Conservation (phyloP, 2,113 vertebrate genomes). For the Lamprologus tigripictilis region DNA sequence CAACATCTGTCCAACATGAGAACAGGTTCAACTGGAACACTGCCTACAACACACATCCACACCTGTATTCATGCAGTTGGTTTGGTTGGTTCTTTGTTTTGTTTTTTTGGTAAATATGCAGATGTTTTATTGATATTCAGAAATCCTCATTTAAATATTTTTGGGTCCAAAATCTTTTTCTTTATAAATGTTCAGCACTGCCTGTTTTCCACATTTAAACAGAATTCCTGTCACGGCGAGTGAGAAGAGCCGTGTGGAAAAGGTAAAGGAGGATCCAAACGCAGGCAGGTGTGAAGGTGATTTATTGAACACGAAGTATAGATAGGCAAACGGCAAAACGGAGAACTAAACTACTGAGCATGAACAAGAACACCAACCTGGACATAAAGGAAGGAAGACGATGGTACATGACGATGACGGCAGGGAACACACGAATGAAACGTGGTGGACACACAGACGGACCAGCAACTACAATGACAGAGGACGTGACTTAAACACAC, state of each 20-base stretch:
- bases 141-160: neutral
- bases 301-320: neutral
- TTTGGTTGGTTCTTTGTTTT: neutral
- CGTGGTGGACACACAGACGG: rapidly evolving
- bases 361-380: rapidly evolving
- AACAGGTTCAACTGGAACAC: neutral
- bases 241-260: neutral
- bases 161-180: neutral
- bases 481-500: no score
- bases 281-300: neutral
- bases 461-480: rapidly evolving
- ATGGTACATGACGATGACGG: no score
- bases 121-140: neutral
- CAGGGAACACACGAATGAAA: neutral
- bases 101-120: neutral
- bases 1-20: neutral
- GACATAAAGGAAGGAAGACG: neutral
- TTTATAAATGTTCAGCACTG: neutral
- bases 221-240: neutral
- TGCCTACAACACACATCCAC: neutral
- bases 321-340: rapidly evolving
- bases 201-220: neutral
- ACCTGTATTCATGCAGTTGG: neutral
- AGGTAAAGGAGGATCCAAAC: neutral
- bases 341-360: neutral